These are phyloP conservation scores for Platygyra sinensis DNA, from an alignment of 64 coral and sea anemone species.

Conservation along the genomic window DNA sequence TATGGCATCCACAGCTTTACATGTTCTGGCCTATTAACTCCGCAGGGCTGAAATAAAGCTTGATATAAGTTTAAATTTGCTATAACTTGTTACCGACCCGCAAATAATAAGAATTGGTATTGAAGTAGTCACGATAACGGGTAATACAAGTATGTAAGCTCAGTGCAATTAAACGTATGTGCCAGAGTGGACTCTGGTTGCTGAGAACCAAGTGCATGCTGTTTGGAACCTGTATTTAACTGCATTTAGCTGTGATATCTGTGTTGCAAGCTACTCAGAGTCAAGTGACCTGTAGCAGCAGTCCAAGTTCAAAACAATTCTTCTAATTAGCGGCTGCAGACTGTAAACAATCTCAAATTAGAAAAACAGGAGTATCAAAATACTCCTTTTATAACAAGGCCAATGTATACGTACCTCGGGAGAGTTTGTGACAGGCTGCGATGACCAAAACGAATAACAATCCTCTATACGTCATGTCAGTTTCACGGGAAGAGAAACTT, in stretches of 20 bases:
- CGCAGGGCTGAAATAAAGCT: neutral
- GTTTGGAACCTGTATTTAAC: too few relatives aligned
- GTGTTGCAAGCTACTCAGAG: too few relatives aligned
- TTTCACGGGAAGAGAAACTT: neutral
- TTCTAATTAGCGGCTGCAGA: conserved; percentile 2
- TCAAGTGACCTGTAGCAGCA: too few relatives aligned
- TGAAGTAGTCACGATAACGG: neutral
- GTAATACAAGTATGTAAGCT: neutral
- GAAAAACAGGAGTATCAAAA: neutral
- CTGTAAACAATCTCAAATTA: neutral
- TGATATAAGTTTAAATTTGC: neutral
- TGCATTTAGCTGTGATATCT: too few relatives aligned
- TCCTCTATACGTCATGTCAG: neutral
- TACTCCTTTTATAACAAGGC: neutral
- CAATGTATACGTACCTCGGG: neutral
- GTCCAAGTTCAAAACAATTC: conserved; percentile 23
- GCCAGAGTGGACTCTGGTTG: too few relatives aligned
- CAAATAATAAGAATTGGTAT: neutral
- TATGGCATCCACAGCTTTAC: neutral
- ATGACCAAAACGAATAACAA: neutral
- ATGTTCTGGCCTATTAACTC: neutral
- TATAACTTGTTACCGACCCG: neutral
- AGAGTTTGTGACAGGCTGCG: neutral
- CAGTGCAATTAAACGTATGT: neutral
- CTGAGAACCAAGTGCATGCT: too few relatives aligned